Percentiles rank a stretch among this genome's conserved stretches.
Conservation (phyloP, 1,140 invertebrate genomes). For the Ceratosolen fusciceps region DNA sequence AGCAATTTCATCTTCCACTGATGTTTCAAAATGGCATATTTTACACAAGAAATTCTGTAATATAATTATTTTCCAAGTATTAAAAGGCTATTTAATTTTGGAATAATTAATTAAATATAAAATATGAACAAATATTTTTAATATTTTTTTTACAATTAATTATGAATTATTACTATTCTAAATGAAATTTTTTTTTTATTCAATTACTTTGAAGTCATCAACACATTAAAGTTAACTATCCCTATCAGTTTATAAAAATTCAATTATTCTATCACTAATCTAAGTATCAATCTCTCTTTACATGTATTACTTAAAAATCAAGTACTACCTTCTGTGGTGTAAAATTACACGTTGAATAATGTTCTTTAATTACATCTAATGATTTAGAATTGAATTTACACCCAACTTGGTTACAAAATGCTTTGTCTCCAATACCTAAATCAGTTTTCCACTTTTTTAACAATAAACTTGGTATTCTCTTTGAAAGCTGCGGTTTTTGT, state of each 20-base stretch:
- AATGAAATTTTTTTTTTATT: neutral
- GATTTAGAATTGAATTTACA: slow-evolving; percentile 56
- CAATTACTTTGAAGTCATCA: neutral
- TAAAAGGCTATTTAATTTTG: too few species aligned
- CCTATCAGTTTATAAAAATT: too few species aligned
- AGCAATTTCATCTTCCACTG: slow-evolving; percentile 53
- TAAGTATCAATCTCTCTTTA: slow-evolving; percentile 19
- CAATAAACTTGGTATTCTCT: slow-evolving; percentile 55
- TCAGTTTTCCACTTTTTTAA: slow-evolving; percentile 60
- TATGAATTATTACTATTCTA: neutral
- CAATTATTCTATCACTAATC: too few species aligned
- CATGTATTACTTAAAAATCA: slow-evolving; percentile 4
- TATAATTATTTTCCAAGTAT: too few species aligned
- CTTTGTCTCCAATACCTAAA: slow-evolving; percentile 48
- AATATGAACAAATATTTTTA: slow-evolving; percentile 21
- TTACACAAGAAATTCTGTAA: slow-evolving; percentile 61
- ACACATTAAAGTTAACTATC: too few species aligned
- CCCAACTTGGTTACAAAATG: slow-evolving; percentile 58
- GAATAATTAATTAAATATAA: neutral
- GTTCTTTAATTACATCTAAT: slow-evolving; percentile 58
- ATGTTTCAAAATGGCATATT: slow-evolving; percentile 59
- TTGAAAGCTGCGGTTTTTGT: slow-evolving; percentile 53
- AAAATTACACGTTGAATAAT: slow-evolving; percentile 62
- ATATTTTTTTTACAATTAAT: neutral
- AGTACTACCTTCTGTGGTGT: slow-evolving; percentile 55